phyloP scores from a whole-genome alignment of 2,797 vertebrate genomes.

The Helostoma temminkii region DNA sequence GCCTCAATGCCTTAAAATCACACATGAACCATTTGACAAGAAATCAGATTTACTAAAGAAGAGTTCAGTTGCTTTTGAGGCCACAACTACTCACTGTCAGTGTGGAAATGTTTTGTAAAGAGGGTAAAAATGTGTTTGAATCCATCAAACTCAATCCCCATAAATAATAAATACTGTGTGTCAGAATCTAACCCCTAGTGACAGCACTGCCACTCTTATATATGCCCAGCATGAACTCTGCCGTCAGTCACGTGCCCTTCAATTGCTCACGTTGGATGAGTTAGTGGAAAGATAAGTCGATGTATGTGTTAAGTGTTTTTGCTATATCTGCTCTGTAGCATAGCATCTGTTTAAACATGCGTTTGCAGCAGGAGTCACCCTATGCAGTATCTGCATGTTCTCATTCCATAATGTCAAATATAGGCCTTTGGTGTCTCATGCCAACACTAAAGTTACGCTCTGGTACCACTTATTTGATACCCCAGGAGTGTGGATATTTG shows the following conservation, averaged over 20 bases:
- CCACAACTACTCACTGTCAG: neutral
- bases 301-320: neutral
- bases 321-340: neutral
- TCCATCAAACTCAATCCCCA: neutral
- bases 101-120: conserved; percentile 2
- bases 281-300: neutral
- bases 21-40: conserved; percentile 18
- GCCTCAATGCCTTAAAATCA: conserved; percentile 14
- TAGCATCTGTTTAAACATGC: too few relatives aligned
- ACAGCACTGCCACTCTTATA: neutral
- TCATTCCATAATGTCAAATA: too few relatives aligned
- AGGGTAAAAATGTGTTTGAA: neutral
- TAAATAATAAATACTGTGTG: conserved; percentile 2
- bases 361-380: too few relatives aligned
- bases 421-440: too few relatives aligned
- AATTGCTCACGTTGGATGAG: neutral
- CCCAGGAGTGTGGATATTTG: too few relatives aligned
- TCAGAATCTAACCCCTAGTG: neutral
- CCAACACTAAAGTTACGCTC: too few relatives aligned
- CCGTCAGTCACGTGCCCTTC: neutral
- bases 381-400: too few relatives aligned
- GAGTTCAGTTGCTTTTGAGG: neutral
- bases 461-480: too few relatives aligned
- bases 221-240: neutral
- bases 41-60: conserved; percentile 10